Percentiles rank a stretch among this genome's conserved stretches.
phyloP scores from a whole-genome alignment of 2,797 vertebrate genomes.

The Typhlichthys eigenmanni region DNA sequence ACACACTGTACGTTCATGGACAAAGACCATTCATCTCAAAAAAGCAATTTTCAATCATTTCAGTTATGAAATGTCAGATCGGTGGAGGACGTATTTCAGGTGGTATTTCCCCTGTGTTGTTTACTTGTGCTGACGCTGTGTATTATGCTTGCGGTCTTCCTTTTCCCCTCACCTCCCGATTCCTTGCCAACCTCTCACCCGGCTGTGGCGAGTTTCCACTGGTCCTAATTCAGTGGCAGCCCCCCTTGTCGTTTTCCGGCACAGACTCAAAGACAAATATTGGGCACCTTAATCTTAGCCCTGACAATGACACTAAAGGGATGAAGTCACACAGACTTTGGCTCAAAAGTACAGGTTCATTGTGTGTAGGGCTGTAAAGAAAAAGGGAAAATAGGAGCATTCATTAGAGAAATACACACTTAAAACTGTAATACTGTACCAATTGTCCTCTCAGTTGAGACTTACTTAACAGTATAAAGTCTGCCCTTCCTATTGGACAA shows the following conservation, averaged over 20 bases:
- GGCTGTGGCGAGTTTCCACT: slow-evolving; percentile 76
- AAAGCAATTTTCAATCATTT: slow-evolving; percentile 43
- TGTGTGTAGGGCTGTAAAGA: no score
- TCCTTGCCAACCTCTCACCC: slow-evolving; percentile 69
- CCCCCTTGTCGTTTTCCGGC: slow-evolving; percentile 48
- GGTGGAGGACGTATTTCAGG: slow-evolving; percentile 65
- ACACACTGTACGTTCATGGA: slow-evolving; percentile 27
- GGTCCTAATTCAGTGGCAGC: slow-evolving; percentile 65
- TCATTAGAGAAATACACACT: no score
- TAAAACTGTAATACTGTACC: no score
- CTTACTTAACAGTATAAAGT: no score
- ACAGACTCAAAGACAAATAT: slow-evolving; percentile 54
- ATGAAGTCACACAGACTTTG: slow-evolving; percentile 36
- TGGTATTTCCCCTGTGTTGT: slow-evolving; percentile 69
- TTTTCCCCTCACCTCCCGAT: slow-evolving; percentile 57
- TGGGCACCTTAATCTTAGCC: slow-evolving; percentile 51
- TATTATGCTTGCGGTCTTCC: slow-evolving; percentile 75
- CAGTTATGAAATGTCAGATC: slow-evolving; percentile 63
- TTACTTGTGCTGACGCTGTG: slow-evolving; percentile 76
- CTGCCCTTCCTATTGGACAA: no score
- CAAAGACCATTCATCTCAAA: slow-evolving; percentile 44
- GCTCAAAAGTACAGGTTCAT: slow-evolving; percentile 23
- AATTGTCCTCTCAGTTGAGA: no score
- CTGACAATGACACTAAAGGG: slow-evolving; percentile 55
- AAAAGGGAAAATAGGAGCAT: no score